Percentiles rank a stretch among this genome's conserved stretches.
Evolutionary conservation across 2,797 vertebrate genomes (phyloP).

Genomic region (Oreochromis grahami): DNA sequence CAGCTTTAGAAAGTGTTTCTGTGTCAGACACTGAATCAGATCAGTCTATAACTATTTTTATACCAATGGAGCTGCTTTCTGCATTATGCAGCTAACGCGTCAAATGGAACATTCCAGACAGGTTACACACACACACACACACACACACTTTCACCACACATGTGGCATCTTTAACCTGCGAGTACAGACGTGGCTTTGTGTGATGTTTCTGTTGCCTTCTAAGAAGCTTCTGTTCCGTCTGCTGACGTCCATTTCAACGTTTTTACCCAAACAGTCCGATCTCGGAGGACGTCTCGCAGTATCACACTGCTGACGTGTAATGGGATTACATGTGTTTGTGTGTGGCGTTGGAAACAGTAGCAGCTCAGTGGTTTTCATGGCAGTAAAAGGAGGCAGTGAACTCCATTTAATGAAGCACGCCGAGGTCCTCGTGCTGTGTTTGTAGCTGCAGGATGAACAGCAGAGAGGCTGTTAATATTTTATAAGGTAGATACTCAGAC

Average conservation of each 20-base stretch:
- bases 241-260: not conserved
- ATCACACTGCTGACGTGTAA: not conserved
- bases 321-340: not conserved
- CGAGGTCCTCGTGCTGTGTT: slow-evolving; percentile 25
- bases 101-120: not conserved
- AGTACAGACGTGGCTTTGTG: not conserved
- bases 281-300: not conserved
- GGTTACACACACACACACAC: not conserved
- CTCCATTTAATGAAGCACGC: slow-evolving; percentile 1
- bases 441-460: slow-evolving; percentile 34
- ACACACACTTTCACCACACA: not conserved
- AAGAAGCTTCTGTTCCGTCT: not conserved
- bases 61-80: not conserved
- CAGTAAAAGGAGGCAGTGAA: slow-evolving; percentile 8
- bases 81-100: not conserved
- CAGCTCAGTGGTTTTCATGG: slow-evolving; percentile 4
- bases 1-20: not conserved
- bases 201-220: not conserved
- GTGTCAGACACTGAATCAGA: not conserved
- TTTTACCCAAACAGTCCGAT: rapidly evolving
- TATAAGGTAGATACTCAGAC: slow-evolving; percentile 43
- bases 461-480: slow-evolving; percentile 28
- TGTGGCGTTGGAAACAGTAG: slow-evolving; percentile 16
- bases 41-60: not conserved
- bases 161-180: not conserved